These are phyloP conservation scores for Anser brachyrhynchus DNA, from an alignment of 2,113 vertebrate genomes.

Conservation along the genomic window DNA sequence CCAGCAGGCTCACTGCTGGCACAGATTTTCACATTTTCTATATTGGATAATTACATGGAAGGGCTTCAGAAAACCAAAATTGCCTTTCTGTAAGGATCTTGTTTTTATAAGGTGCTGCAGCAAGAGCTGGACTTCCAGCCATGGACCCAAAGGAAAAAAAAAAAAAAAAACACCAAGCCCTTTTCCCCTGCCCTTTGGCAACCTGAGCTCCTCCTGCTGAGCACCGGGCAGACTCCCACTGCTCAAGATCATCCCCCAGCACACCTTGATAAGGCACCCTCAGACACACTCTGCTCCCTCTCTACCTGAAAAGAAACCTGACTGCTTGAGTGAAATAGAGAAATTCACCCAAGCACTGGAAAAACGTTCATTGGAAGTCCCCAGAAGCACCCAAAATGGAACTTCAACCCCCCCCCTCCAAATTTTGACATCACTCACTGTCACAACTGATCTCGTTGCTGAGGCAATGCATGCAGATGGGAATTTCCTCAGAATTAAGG, in stretches of 20 bases:
- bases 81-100: neutral
- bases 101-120: neutral
- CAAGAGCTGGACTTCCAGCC: neutral
- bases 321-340: neutral
- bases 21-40: neutral
- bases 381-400: neutral
- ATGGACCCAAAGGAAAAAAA: neutral
- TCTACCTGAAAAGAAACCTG: neutral
- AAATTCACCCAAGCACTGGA: neutral
- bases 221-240: fast-evolving
- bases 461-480: neutral
- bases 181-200: neutral
- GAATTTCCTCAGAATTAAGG: neutral
- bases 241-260: neutral
- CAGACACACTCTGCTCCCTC: neutral
- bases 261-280: neutral
- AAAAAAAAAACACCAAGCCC: neutral
- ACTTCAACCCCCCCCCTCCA: neutral
- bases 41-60: neutral
- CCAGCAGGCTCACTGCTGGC: neutral
- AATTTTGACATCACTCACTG: neutral
- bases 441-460: neutral
- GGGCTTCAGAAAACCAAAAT: neutral
- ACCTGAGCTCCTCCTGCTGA: neutral
- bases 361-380: neutral